Base-by-base conservation (phyloP, 2,113 vertebrate genomes). In the mouse (Mus musculus) region DNA sequence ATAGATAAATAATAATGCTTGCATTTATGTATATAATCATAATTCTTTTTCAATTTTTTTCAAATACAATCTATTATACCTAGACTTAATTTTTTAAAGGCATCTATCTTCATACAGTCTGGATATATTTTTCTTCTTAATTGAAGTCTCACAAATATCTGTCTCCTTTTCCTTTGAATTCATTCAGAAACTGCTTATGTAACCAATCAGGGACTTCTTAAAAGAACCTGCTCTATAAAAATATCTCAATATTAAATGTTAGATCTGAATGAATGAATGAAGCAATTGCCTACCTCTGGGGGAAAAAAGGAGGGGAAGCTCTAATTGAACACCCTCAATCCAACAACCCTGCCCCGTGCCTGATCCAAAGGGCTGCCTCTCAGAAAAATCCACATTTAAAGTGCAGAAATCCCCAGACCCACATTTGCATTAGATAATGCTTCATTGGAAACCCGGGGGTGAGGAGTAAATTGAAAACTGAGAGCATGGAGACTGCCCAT, bases 201-300 rank as follows among this genome's bases (percentile, higher is more conserved):
- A 92, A 14, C 71, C 7, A 78, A 22, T 0, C 0, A 67, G 81
- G 2, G 26, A 90, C 67, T 78, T 93, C 46, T 14, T 39, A 61
- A 14, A 39, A 49, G 33, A 77, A 72, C n/a, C 24, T 54, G 39
- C 82, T 91, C 16, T 20, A 80, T 9, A 95, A 61, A 92, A 95
- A 84, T 84, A 89, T 76, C 61, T 92, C 19, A 90, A n/a, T 30
- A 96, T 89, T 94, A 86, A 89, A 96, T 88, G 85, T 95, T 92
- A 95, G 52, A 30, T 69, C 72, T 0, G 1, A 81, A 49, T 82
- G 24, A 95, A 49, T 82, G 20, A 95, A 36, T 77, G 17, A 56
- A 9, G 1, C 30, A 88, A 33, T 73, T 36, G 75, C 92, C 17
- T 92, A 13, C 33, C 77, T 8, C 30, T 90, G 54, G 54, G 54